phyloP scores from a whole-genome alignment of 1,140 invertebrate species.

The Bombus impatiens region DNA sequence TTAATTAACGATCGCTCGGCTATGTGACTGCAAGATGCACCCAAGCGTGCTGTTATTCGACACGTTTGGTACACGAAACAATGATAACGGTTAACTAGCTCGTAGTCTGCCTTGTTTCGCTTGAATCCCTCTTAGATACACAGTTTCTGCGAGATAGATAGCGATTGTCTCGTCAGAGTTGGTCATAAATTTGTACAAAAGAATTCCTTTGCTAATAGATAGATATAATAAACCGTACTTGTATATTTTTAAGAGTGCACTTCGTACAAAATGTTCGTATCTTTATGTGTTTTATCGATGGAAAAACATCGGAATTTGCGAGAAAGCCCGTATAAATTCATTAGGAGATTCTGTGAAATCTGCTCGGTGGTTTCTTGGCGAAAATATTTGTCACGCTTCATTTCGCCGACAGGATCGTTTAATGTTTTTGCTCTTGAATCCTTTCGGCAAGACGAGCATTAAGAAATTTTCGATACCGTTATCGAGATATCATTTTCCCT shows the following conservation, averaged over 20 bases:
- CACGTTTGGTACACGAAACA: constrained; percentile 9
- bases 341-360: constrained; percentile 28
- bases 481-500: neutral
- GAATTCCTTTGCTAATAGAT: too few relatives aligned
- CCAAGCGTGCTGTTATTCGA: constrained; percentile 32
- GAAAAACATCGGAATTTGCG: constrained; percentile 28
- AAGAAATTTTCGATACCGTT: neutral
- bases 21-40: constrained; percentile 50
- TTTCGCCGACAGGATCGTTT: constrained; percentile 16
- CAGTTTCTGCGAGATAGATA: neutral
- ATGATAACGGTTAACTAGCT: constrained; percentile 27
- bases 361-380: constrained; percentile 16
- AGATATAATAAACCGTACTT: neutral
- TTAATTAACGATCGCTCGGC: constrained; percentile 67
- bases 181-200: too few relatives aligned
- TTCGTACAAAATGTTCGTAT: neutral
- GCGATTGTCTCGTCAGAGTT: neutral
- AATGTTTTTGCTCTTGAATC: neutral
- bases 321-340: constrained; percentile 45
- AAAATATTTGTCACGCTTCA: constrained; percentile 27
- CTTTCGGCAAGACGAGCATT: neutral
- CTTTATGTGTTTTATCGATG: neutral
- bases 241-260: neutral
- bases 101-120: neutral
- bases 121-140: neutral